Evolutionary conservation across 1,140 invertebrate species (phyloP), one percentile per base, ranked within the genome.

Genomic region (Leucophenga varia): DNA sequence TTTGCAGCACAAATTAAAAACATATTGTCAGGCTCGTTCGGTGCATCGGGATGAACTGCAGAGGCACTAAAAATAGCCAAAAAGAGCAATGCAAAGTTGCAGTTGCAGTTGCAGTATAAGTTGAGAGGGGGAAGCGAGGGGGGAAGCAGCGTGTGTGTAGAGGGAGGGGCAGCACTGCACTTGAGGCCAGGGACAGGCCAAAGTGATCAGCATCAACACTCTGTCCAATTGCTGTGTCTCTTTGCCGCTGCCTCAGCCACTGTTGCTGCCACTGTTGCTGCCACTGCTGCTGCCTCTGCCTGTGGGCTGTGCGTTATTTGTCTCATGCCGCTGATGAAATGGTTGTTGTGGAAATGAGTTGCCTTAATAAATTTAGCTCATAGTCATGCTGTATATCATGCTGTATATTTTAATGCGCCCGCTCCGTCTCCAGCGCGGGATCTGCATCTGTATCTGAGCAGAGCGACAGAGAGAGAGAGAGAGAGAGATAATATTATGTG

Each of bases 351-450:
- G 32, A 64, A 65, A 64, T 65, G 55, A 65, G 61, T 61, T 65
- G 56, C 63, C 46, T 59, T 49, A 63, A 67, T 67, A 67, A 63
- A 67, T 63, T 57, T 67, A 67, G 63, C 63, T 53, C 64, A 63
- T 67, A 51, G 59, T 53, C 64, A 63, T 67, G 49, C 54, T 47
- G 50, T 52, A 43, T 25, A 31, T 32, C 37, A 13, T 30, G 43
- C 14, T 8, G 4, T 34, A 42, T 2, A 2, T 39, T 41, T 45
- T 45, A 43, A 44, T 50, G 37, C 30, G 21, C 39, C 38, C 28
- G 21, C 48, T 25, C 10, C 30, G 41, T 20, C 25, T n/a, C n/a
- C n/a, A n/a, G n/a, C n/a, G n/a, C n/a, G n/a, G n/a, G n/a, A n/a
- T n/a, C n/a, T 42, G 25, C 13, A 13, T 21, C 13, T 13, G 34